Evolutionary conservation across 2,113 vertebrate species (phyloP), one percentile per base, ranked within the genome.

Genomic region (Toxotes jaculatrix): DNA sequence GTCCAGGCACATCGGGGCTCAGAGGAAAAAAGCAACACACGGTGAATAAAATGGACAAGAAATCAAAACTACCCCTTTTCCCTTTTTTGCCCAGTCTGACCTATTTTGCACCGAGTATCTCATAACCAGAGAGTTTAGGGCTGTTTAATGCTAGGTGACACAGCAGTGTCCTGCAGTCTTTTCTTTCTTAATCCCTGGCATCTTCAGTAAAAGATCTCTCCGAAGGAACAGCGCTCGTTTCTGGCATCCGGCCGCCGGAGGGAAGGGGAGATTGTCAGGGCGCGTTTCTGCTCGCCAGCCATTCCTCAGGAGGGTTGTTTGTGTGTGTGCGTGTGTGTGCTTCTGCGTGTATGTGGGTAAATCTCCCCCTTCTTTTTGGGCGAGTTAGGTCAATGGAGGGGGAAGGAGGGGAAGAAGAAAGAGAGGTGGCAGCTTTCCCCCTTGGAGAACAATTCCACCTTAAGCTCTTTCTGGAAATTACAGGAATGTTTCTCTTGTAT

Each of bases 71-170:
- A 38, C 70, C 62, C 59, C 4, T 51, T 75, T 65, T 38, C 34
- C n/a, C 68, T 55, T 6, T 73, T 62, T 76, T 4, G 40, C 66
- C 70, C n/a, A 68, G 69, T 59, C 80, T 93, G 94, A 95, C 94
- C 93, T 91, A 91, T 94, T 95, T 94, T 80, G 87, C 31, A 34
- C 27, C 64, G 89, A 93, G 91, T 94, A 94, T 95, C 95, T 93
- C 86, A 91, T 94, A 93, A 93, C 93, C 21, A 51, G 79, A 85
- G 89, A 89, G 88, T 87, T 93, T 90, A 92, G 72, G 90, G 88
- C 90, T 93, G 86, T 90, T 91, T 95, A 94, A 94, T 94, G 77
- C 79, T 90, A 84, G 92, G 91, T 93, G 95, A 95, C 94, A 93
- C 89, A 85, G 82, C 91, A 45, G 80, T 86, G 90, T 93, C 93